Conservation (phyloP, 2,113 vertebrate genomes). For the Takifugu flavidus region DNA sequence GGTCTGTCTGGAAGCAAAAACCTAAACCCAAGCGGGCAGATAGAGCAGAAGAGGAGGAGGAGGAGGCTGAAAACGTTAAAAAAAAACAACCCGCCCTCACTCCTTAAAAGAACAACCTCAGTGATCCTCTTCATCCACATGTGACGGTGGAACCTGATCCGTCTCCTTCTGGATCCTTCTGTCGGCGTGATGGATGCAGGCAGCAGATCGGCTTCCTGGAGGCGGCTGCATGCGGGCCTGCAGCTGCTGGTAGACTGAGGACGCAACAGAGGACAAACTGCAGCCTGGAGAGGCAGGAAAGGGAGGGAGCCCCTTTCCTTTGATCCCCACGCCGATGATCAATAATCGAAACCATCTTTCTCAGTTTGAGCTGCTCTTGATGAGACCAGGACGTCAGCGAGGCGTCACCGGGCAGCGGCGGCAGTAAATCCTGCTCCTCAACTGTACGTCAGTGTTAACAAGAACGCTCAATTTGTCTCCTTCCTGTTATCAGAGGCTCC, state of each 20-base stretch:
- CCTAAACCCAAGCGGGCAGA: too few species aligned
- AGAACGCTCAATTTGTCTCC: too few species aligned
- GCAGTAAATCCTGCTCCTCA: constrained; percentile 3
- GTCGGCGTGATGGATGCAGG: constrained; percentile 51
- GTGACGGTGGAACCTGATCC: constrained; percentile 56
- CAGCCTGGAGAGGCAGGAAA: too few species aligned
- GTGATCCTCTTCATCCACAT: constrained; percentile 34
- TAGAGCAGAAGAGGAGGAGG: too few species aligned
- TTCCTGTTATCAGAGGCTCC: not conserved
- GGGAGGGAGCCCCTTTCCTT: too few species aligned
- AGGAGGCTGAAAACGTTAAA: too few species aligned
- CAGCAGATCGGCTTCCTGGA: constrained; percentile 38
- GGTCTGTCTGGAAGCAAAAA: too few species aligned
- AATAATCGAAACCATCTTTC: too few species aligned
- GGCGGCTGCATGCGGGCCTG: constrained; percentile 68
- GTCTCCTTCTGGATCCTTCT: constrained; percentile 42
- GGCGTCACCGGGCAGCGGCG: not conserved
- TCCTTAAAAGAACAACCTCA: not conserved
- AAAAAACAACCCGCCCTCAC: too few species aligned
- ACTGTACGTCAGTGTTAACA: not conserved
- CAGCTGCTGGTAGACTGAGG: constrained; percentile 76
- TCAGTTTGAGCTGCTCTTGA: too few species aligned
- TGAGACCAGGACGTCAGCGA: too few species aligned
- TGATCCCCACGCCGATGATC: too few species aligned
- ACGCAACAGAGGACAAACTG: constrained; percentile 33